Conservation (phyloP, 2,888 invertebrate species). For the Himalopsyche kuldschensis region DNA sequence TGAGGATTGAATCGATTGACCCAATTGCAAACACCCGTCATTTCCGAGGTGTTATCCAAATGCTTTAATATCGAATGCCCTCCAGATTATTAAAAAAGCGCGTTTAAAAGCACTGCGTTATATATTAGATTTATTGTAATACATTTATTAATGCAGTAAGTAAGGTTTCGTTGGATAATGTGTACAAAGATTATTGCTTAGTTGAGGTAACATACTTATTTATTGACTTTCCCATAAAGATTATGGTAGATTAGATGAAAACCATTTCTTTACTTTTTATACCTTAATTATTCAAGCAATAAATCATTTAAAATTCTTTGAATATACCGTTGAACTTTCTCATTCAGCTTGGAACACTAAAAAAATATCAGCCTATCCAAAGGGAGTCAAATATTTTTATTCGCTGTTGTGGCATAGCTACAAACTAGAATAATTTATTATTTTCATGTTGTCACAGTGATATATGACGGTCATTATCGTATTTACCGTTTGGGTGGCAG, state of each 20-base stretch:
- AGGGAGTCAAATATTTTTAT: not conserved
- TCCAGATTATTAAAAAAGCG: no score
- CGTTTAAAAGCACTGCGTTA: no score
- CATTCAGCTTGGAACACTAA: not conserved
- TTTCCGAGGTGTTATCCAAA: no score
- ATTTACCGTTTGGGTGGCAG: slow-evolving; percentile 26
- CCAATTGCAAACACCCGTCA: no score
- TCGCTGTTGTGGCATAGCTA: slow-evolving; percentile 9
- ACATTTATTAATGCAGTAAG: no score
- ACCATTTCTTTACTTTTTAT: not conserved
- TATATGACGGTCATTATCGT: slow-evolving; percentile 38
- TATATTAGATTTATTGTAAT: no score
- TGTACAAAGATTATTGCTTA: no score
- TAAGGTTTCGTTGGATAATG: no score
- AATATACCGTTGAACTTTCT: not conserved
- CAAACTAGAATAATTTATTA: slow-evolving; percentile 30
- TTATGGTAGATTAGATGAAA: not conserved
- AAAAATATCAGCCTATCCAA: not conserved
- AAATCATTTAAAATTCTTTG: not conserved
- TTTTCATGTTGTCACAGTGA: slow-evolving; percentile 37
- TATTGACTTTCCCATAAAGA: not conserved
- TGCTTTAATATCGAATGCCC: no score
- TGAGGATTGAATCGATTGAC: no score
- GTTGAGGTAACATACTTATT: no score
- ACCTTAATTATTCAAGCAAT: not conserved